Base-by-base conservation (phyloP, 2,888 invertebrate species). In the Eristalis tenax region DNA sequence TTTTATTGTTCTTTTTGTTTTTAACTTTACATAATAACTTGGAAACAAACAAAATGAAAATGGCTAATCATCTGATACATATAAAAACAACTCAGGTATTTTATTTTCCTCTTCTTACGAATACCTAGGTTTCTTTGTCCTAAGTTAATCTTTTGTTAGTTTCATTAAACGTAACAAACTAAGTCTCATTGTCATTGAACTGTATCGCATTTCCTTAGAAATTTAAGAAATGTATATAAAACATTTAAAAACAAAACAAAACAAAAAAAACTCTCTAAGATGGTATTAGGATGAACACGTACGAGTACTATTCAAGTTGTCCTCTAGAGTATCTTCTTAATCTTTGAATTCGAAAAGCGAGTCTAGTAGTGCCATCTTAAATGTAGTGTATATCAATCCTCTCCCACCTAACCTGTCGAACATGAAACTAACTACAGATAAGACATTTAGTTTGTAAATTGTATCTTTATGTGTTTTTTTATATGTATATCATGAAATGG, bases 331-430 rank as follows among this genome's bases (percentile, higher is more conserved):
- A 40, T 23, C 23, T 50, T 50, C 15, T 63, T 69, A 63, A 32
- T 28, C 32, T 32, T 18, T 68, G 18, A 50, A 59, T 22, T 18
- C 4, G 10, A 64, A 43, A 71, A 32, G 23, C 32, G 22, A 65
- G 64, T 81, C 68, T 69, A 69, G 57, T 64, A 69, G 82, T 82
- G 82, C 82, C 82, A 82, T 82, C 59, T 71, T 77, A 68, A 57
- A 56, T 77, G 76, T 71, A 76, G 76, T 82, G 57, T 75, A 66
- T 77, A 77, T 82, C 76, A 65, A 76, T 76, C 82, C 82, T 82
- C 50, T 82, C 76, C 82, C 76, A 82, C 82, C 82, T 82, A 76
- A 82, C 65, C 70, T 65, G 57, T 70, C 70, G 38, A 74, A 80
- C 80, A 80, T 69, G 50, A 68, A 76, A 76, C 64, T 82, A 81